These are phyloP conservation scores for Callocephalon fimbriatum DNA, from an alignment of 2,113 vertebrate species.

Conservation along the genomic window DNA sequence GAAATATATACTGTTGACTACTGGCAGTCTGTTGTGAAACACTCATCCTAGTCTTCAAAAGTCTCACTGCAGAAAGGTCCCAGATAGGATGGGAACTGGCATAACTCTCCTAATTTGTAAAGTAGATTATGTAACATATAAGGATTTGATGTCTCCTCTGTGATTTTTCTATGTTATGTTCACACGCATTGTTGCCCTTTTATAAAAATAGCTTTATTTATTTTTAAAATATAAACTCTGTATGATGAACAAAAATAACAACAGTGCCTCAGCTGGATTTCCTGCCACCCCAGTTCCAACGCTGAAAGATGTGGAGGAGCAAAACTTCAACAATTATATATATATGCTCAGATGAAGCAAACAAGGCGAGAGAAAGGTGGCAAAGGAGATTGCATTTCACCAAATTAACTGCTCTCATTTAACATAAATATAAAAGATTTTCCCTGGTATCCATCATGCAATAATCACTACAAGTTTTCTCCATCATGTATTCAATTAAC, in stretches of 20 bases:
- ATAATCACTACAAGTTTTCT: neutral
- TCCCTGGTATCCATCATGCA: conserved; percentile 34
- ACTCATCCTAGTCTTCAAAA: neutral
- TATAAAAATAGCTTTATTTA: conserved; percentile 67
- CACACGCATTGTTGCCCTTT: conserved; percentile 47
- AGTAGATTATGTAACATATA: conserved; percentile 40
- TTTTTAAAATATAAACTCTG: conserved; percentile 53
- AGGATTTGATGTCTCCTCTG: conserved; percentile 54
- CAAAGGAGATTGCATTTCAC: conserved; percentile 26
- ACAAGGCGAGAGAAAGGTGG: neutral
- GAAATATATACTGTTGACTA: neutral
- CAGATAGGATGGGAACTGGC: neutral
- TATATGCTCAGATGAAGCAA: conserved; percentile 41
- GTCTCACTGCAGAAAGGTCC: neutral
- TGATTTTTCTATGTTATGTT: conserved; percentile 49
- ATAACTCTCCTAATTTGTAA: neutral
- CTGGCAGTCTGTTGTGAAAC: neutral
- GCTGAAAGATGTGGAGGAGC: neutral
- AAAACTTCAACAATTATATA: conserved; percentile 26
- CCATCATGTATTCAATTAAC: neutral
- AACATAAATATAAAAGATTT: conserved; percentile 20
- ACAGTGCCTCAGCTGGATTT: conserved; percentile 14
- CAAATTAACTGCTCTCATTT: conserved; percentile 8
- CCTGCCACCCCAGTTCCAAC: neutral
- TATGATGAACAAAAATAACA: conserved; percentile 46